phyloP scores from a whole-genome alignment of 64 coral and sea anemone genomes.

The Hydrozoanthus tunicans region DNA sequence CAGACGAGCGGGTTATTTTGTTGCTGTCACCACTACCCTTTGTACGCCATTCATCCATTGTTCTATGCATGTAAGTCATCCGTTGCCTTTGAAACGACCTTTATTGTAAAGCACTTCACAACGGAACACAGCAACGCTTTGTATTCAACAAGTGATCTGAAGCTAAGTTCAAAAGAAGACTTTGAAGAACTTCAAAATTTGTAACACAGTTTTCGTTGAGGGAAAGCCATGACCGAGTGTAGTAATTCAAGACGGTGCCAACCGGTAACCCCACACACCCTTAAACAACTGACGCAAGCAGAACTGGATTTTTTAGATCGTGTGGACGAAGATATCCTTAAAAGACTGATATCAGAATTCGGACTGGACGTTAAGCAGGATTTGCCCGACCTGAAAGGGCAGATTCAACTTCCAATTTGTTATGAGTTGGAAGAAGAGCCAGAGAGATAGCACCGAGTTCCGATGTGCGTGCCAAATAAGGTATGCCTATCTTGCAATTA shows the following conservation, averaged over 20 bases:
- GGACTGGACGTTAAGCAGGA: constrained; percentile 56
- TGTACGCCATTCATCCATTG: constrained; percentile 45
- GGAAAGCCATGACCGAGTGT: constrained; percentile 16
- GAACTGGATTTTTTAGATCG: constrained; percentile 37
- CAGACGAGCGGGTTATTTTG: constrained; percentile 48
- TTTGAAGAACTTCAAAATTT: not conserved
- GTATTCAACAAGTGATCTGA: not conserved
- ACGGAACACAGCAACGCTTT: not conserved
- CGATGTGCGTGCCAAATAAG: not conserved
- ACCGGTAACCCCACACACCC: constrained; percentile 28
- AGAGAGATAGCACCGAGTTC: constrained; percentile 6
- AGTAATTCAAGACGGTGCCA: constrained; percentile 43
- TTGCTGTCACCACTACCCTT: constrained; percentile 44
- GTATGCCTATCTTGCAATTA: not conserved
- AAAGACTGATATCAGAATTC: constrained; percentile 55
- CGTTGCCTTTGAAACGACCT: not conserved
- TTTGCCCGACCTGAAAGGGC: constrained; percentile 43
- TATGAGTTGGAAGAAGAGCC: constrained; percentile 48
- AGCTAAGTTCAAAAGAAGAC: not conserved
- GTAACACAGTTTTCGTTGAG: not conserved
- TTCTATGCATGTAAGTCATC: not conserved
- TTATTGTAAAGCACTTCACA: not conserved
- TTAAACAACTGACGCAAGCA: constrained; percentile 11
- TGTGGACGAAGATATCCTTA: constrained; percentile 48
- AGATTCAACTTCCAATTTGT: constrained; percentile 38